Conservation (phyloP, 2,113 vertebrate species). For the Glaucomys volans region DNA sequence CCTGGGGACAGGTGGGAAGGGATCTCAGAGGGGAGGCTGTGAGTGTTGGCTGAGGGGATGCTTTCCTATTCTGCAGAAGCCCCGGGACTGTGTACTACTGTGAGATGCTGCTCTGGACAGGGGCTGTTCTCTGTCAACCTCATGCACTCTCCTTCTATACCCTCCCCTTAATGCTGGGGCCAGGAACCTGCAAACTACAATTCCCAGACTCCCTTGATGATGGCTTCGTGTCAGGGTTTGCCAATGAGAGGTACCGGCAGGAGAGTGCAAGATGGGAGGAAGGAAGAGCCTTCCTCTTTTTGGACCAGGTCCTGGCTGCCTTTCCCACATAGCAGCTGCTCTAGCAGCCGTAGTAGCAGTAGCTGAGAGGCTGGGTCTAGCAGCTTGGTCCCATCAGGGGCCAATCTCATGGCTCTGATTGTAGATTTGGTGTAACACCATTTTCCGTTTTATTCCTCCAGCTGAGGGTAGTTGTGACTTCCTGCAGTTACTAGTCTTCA, state of each 20-base stretch:
- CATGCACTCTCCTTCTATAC: no score
- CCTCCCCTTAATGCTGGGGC: not conserved
- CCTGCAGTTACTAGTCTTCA: not conserved
- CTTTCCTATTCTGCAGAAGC: not conserved
- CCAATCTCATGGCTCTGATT: not conserved
- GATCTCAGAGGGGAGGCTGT: not conserved
- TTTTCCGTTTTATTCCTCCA: not conserved
- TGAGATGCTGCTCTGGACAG: not conserved
- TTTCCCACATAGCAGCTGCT: not conserved
- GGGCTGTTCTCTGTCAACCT: not conserved
- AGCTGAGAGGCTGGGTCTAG: not conserved
- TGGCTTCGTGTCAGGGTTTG: not conserved
- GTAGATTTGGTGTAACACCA: not conserved
- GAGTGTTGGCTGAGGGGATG: fast-evolving
- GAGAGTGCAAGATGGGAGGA: not conserved
- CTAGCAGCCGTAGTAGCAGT: not conserved
- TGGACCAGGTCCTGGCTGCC: not conserved
- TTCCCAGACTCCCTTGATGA: not conserved
- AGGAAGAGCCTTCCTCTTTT: not conserved
- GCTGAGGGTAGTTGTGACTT: not conserved
- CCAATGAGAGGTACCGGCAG: not conserved
- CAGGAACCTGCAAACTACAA: not conserved
- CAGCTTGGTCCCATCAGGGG: not conserved
- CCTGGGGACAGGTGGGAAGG: not conserved
- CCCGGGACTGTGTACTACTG: not conserved